Conservation (phyloP, 2,888 invertebrate species). For the Matsumyia berberina region DNA sequence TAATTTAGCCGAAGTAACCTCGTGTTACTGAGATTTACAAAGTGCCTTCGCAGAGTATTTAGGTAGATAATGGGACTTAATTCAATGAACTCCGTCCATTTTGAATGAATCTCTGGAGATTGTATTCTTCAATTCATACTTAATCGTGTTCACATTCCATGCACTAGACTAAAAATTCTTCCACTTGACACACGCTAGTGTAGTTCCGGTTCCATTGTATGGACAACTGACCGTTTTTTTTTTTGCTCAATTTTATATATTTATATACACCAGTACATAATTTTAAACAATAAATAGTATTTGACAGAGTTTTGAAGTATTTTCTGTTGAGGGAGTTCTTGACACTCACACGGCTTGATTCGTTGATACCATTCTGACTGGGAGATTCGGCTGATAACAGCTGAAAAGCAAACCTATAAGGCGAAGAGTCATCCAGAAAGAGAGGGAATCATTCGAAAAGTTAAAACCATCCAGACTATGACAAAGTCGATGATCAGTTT, state of each 20-base stretch:
- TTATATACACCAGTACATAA: background rate
- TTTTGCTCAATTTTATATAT: conserved; percentile 14
- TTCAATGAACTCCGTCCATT: conserved; percentile 64
- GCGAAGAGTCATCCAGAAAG: no score
- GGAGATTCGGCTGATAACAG: background rate
- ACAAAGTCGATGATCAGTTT: no score
- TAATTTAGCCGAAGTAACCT: background rate
- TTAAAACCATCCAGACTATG: no score
- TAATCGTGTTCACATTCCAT: conserved; percentile 10
- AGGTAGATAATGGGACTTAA: conserved; percentile 41
- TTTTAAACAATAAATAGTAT: conserved; percentile 5
- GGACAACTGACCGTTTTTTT: no score
- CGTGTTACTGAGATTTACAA: background rate
- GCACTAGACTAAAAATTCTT: conserved; percentile 4
- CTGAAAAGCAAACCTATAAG: no score
- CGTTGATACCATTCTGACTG: no score
- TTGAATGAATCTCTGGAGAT: conserved; percentile 48
- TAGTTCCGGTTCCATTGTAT: conserved; percentile 4
- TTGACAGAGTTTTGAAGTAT: background rate
- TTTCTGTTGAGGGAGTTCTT: no score
- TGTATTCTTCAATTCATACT: conserved; percentile 12
- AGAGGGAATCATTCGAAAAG: no score
- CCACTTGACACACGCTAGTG: background rate
- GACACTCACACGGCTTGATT: no score
- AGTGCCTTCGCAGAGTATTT: conserved; percentile 51